These are phyloP conservation scores for Luehdorfia chinensis DNA, from an alignment of 1,140 invertebrate species.

Conservation along the genomic window DNA sequence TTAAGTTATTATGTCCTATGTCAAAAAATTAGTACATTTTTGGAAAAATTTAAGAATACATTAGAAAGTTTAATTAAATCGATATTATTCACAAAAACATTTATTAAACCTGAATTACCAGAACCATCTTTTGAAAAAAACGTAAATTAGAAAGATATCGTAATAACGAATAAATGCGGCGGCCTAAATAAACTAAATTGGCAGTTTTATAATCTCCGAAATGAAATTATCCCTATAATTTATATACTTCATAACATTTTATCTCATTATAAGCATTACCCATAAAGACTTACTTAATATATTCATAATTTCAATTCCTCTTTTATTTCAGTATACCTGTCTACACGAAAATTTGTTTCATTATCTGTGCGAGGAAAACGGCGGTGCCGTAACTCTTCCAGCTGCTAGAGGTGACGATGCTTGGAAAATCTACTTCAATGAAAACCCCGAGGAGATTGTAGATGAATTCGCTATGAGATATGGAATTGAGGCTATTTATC, in stretches of 20 bases:
- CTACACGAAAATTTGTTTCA: conserved; percentile 99
- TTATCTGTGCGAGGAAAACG: conserved; percentile 95
- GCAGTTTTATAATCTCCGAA: conserved; percentile 8
- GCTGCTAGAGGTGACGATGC: conserved; percentile 96
- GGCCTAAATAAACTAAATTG: conserved; percentile 3
- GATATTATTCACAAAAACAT: too few relatives aligned
- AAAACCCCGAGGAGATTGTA: conserved; percentile 97
- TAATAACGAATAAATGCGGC: conserved; percentile 1
- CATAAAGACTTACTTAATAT: neutral
- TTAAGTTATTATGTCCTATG: too few relatives aligned
- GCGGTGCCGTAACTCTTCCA: conserved; percentile 94
- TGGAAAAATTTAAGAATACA: too few relatives aligned
- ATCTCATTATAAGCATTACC: conserved; percentile 4
- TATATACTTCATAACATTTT: conserved; percentile 9
- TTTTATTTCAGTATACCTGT: conserved; percentile 89
- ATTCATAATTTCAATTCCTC: neutral
- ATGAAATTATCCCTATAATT: conserved; percentile 4
- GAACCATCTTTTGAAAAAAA: too few relatives aligned
- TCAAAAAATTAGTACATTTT: too few relatives aligned
- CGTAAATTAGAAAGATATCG: conserved; percentile 4
- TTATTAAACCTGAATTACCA: too few relatives aligned
- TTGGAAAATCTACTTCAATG: conserved; percentile 99
- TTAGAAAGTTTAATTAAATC: too few relatives aligned
- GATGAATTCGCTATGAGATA: conserved; percentile 99
- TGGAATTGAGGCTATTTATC: conserved; percentile 99